Percentiles rank a stretch among this genome's conserved stretches.
phyloP scores from a whole-genome alignment of 2,797 vertebrate species.

The Lacerta bilineata region DNA sequence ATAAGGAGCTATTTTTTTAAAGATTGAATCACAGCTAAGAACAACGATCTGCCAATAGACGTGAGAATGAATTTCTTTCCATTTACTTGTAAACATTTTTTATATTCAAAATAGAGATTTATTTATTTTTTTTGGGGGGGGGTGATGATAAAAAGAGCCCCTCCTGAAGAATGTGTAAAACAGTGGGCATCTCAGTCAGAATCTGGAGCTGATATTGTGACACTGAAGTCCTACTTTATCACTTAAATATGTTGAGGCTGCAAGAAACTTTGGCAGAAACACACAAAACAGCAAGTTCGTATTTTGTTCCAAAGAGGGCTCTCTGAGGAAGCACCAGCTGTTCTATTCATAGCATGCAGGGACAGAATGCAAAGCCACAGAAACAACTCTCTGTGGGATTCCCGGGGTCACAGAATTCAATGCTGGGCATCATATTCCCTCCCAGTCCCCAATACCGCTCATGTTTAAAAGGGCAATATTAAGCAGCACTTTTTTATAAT shows the following conservation, averaged over 20 bases:
- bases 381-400: neutral
- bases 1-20: neutral
- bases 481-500: neutral
- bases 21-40: neutral
- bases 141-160: fast-evolving
- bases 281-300: neutral
- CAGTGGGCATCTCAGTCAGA: too few relatives aligned
- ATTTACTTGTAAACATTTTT: neutral
- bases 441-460: too few relatives aligned
- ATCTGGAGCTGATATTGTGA: neutral
- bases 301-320: neutral
- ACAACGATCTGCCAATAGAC: neutral
- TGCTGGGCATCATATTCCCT: neutral
- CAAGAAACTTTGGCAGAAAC: neutral
- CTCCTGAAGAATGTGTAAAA: neutral
- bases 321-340: fast-evolving
- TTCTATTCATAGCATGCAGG: neutral
- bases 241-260: fast-evolving
- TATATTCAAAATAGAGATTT: neutral
- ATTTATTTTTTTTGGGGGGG: too few relatives aligned
- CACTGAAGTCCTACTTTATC: neutral
- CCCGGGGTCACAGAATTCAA: neutral
- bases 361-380: neutral
- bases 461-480: neutral
- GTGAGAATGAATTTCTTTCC: neutral